Evolutionary conservation across 2,888 invertebrate species (phyloP).

Genomic region (Gibbula magus): DNA sequence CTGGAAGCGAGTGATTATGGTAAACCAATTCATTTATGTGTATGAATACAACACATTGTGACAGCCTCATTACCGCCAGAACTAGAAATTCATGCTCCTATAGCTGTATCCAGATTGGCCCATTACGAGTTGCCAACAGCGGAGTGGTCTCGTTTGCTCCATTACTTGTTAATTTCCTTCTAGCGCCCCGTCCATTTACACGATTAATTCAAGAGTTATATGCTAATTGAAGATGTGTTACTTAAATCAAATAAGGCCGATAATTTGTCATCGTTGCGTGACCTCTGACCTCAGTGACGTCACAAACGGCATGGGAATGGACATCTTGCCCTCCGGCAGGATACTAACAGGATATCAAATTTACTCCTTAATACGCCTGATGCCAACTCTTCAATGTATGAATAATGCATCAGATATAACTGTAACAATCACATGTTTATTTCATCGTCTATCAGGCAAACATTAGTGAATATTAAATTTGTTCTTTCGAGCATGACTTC

Average conservation of each 20-base stretch:
- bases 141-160: not conserved
- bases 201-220: slow-evolving; percentile 8
- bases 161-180: slow-evolving; percentile 3
- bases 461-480: too few species aligned
- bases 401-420: too few species aligned
- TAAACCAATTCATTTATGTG: slow-evolving; percentile 13
- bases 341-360: too few species aligned
- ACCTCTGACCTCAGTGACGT: not conserved
- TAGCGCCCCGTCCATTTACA: not conserved
- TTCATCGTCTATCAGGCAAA: too few species aligned
- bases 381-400: too few species aligned
- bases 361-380: too few species aligned
- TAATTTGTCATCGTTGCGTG: slow-evolving; percentile 1
- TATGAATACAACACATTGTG: slow-evolving; percentile 11
- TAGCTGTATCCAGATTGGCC: not conserved
- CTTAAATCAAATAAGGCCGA: slow-evolving; percentile 13
- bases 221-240: slow-evolving; percentile 13
- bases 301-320: not conserved
- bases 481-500: too few species aligned
- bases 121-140: not conserved
- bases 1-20: slow-evolving; percentile 5
- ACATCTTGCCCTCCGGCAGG: too few species aligned
- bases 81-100: not conserved
- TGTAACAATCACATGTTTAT: too few species aligned
- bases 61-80: slow-evolving; percentile 1